Base-by-base conservation (phyloP, 1,140 invertebrate genomes). In the Bicyclus anynana region DNA sequence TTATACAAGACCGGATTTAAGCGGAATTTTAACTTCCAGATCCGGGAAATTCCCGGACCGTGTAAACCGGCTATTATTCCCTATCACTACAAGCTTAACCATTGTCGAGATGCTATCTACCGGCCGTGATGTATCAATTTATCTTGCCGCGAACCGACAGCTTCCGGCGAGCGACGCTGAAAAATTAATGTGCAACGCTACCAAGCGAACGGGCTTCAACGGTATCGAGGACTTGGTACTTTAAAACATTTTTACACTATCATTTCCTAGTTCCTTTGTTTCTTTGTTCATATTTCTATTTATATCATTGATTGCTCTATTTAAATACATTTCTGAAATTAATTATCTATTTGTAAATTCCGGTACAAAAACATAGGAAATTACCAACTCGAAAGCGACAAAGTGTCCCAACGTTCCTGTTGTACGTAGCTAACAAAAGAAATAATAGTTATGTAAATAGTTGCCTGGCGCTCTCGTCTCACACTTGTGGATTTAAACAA, bases 91-190 rank as follows among this genome's bases (percentile, higher is more conserved):
- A 47, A 47, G 44, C 44, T 47, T 47, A 47, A 47, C 44, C 44
- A 47, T 47, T 47, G 44, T 47, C 44, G 44, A 47, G 44, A 47
- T 47, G 44, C 16, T 47, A 47, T 47, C 44, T 47, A 27, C 44
- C 20, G 44, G 44, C 44, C 44, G 27, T 47, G 44, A 47, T 47
- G 44, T 47, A 47, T 47, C 44, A 47, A 47, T 47, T 47, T 47
- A 47, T 47, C 44, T 47, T 47, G 44, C 21, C 44, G 44, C 44
- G 40, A 47, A 47, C 44, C 44, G 44, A 47, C 44, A 47, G 44
- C 21, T 47, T 47, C 44, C 44, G 44, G 44, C 44, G 44, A 12
- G 44, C 44, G 44, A 47, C 44, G 44, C 21, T 47, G 44, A 47
- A 47, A 47, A 47, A 47, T 47, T 47, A 47, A 47, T 47, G 44